Base-by-base conservation (phyloP, 2,888 invertebrate species). In the Carcina quercana region DNA sequence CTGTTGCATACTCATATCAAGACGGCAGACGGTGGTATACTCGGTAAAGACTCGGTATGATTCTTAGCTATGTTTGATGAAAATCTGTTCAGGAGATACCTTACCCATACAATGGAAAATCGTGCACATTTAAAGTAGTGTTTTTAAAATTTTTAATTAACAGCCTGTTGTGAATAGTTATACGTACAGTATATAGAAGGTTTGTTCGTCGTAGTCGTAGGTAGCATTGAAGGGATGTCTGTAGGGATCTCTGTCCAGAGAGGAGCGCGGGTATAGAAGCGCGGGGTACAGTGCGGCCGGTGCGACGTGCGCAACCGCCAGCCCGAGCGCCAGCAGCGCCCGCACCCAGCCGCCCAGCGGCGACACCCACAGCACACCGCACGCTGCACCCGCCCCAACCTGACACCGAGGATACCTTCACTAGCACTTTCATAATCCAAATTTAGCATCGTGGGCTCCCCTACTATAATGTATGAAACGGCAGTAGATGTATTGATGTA, bases 361-460 rank as follows among this genome's bases (percentile, higher is more conserved):
- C 1, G 71, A 62, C 45, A 78, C 68, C 72, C 76, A 76, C 38
- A 84, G 45, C 21, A 69, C 70, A 17, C 72, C 73, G 43, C 76
- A 78, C 4, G 72, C 59, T 2, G 65, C 68, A 2, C 68, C 76
- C 6, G 67, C 71, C 6, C 71, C 76, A 45, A 80, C 53, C 82
- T 82, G 37, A 2, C 14, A 28, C 19, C 20, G 6, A n/a, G 20
- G 20, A 3, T n/a, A 20, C 20, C 11, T 10, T 8, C 13, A 8
- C 10, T 29, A 11, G 27, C 36, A 32, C 37, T 17, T 25, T 25
- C 24, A 37, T 41, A 28, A 30, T 33, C 28, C 22, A 35, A 28
- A 21, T n/a, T 15, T 34, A 25, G 7, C 13, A 17, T 17, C 17
- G 17, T n/a, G n/a, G n/a, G n/a, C n/a, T n/a, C n/a, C n/a, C n/a